These are phyloP conservation scores for Halcyon senegalensis DNA, from an alignment of 2,113 vertebrate species.

Conservation along the genomic window DNA sequence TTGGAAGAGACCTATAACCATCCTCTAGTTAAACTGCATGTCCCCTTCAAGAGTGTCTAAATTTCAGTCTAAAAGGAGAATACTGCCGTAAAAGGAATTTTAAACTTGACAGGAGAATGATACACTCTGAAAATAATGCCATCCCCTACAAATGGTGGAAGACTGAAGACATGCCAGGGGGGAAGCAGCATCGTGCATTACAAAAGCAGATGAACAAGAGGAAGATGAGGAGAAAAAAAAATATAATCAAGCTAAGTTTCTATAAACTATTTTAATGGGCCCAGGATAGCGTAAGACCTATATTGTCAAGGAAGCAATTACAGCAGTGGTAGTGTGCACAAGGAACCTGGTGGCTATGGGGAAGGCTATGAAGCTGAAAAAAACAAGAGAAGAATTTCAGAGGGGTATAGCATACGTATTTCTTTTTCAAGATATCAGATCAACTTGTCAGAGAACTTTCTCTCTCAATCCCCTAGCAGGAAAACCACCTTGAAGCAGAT, in stretches of 20 bases:
- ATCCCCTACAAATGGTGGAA: background rate
- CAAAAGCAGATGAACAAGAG: background rate
- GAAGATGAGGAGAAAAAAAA: background rate
- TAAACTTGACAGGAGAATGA: background rate
- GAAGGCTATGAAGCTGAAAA: background rate
- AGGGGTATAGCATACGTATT: background rate
- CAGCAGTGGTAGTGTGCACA: background rate
- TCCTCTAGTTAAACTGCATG: background rate
- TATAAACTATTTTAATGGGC: background rate
- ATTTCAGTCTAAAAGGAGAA: background rate
- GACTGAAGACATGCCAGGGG: background rate
- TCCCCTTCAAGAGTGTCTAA: background rate
- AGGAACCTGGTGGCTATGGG: background rate
- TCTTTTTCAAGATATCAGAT: background rate
- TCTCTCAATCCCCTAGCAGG: background rate
- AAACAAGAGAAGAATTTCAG: background rate
- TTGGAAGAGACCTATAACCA: background rate
- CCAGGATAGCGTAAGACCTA: background rate
- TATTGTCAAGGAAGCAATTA: background rate
- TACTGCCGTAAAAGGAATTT: background rate
- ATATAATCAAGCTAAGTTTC: background rate
- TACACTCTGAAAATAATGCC: background rate
- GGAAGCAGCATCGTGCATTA: background rate
- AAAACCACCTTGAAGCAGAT: background rate
- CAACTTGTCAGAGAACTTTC: background rate